These are phyloP conservation scores for Grallaria varia DNA, from an alignment of 2,113 vertebrate genomes.

Conservation along the genomic window DNA sequence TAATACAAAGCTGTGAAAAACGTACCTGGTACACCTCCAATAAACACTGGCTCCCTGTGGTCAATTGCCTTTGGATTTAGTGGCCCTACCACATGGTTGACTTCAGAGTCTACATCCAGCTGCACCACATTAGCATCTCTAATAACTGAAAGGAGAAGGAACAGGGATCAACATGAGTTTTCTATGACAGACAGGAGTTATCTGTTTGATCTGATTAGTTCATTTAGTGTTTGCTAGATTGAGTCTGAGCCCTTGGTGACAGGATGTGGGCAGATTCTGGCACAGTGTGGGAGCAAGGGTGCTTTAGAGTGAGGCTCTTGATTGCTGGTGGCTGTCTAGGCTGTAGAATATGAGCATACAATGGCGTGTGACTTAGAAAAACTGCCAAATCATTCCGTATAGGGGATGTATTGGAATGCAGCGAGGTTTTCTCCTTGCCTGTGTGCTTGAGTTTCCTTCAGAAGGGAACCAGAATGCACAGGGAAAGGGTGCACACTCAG, in stretches of 20 bases:
- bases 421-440: neutral
- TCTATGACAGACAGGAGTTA: neutral
- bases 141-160: conserved; percentile 81
- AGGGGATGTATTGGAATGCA: neutral
- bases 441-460: neutral
- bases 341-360: neutral
- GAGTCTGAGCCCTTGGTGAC: neutral
- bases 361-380: neutral
- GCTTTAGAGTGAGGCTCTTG: neutral
- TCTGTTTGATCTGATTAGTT: neutral
- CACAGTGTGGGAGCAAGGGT: neutral
- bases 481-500: neutral
- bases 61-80: conserved; percentile 74
- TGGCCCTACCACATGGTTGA: conserved; percentile 86
- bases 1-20: neutral
- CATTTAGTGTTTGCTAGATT: neutral
- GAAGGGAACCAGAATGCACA: neutral
- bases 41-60: conserved; percentile 82
- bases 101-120: conserved; percentile 91
- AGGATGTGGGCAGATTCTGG: neutral
- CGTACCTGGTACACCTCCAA: conserved; percentile 92
- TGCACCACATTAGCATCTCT: conserved; percentile 86
- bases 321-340: neutral
- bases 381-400: neutral
- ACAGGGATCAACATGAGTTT: neutral